Evolutionary conservation across 2,888 invertebrate genomes (phyloP), one percentile per base, ranked within the genome.

Genomic region (Pammene aurita): DNA sequence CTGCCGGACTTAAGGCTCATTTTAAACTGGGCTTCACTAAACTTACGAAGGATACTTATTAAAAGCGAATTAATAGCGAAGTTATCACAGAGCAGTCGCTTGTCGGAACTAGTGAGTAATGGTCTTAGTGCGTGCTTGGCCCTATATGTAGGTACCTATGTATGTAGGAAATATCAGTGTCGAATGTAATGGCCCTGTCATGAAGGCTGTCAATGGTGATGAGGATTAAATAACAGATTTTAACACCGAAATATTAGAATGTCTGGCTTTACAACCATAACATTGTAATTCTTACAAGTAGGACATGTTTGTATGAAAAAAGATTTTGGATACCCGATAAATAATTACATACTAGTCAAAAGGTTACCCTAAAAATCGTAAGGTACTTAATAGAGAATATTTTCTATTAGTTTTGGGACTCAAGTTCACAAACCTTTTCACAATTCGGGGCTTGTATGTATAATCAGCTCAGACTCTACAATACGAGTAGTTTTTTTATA

Each of bases 121-220:
- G 80, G 82, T 78, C 76, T 81, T 80, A 77, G 79, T 84, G 84
- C 88, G 84, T 85, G 85, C 72, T 48, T 71, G 66, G 68, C 67
- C 65, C 68, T 68, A 65, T 68, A 63, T 70, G 65, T 26, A 41
- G 57, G 42, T 38, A 46, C 54, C 1, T 64, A 34, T 11, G 57
- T 66, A 57, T 68, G 72, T 67, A 77, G 74, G 71, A 57, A 62
- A 62, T 50, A 75, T 79, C 78, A 78, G 79, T 75, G 78, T 78
- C 76, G 73, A 75, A 73, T 74, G 67, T 83, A 84, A 85, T 84
- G 83, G 78, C 75, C 72, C 64, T 81, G 80, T 82, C 85, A 85
- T 84, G 84, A 82, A 76, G 75, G 70, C 48, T 80, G 80, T 79
- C 77, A 80, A 77, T 78, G 74, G 35, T 66, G 66, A 60, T 42